Evolutionary conservation across 1,140 invertebrate genomes (phyloP).

Genomic region (Lithobius niger): DNA sequence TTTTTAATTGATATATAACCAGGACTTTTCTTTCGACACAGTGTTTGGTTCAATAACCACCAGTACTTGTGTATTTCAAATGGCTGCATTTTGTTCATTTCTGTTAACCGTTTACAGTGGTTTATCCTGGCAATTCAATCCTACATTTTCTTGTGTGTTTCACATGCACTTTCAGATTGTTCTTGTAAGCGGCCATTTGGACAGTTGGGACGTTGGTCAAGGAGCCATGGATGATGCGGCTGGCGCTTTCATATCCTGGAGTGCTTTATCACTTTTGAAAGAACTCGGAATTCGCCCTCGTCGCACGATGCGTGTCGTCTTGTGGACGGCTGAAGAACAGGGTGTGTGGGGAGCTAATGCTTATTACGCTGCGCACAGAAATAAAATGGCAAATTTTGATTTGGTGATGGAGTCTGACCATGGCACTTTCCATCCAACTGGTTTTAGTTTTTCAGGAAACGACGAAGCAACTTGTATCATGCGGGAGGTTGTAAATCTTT

Average conservation of each 20-base stretch:
- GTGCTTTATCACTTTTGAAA: constrained; percentile 51
- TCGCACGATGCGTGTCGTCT: constrained; percentile 55
- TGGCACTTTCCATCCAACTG: constrained; percentile 60
- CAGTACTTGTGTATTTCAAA: no score
- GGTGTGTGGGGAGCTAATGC: constrained; percentile 48
- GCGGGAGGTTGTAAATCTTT: constrained; percentile 41
- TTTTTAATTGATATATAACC: no score
- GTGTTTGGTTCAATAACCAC: no score
- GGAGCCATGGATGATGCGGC: constrained; percentile 76
- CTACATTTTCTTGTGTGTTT: no score
- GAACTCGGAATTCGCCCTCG: constrained; percentile 47
- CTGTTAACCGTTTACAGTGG: no score
- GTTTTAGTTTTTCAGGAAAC: constrained; percentile 44
- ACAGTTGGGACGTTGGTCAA: constrained; percentile 80
- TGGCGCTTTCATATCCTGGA: constrained; percentile 46
- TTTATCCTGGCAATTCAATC: no score
- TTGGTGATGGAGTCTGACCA: constrained; percentile 69
- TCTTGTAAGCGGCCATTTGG: constrained; percentile 68
- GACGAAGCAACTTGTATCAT: constrained; percentile 46
- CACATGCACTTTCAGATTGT: constrained; percentile 43
- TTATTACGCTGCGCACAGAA: constrained; percentile 47
- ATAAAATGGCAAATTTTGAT: constrained; percentile 47
- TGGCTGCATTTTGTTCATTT: no score
- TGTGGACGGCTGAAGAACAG: constrained; percentile 73
- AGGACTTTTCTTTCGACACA: no score